Percentiles rank a stretch among this genome's conserved stretches.
These are phyloP conservation scores for Esox lucius DNA, from an alignment of 2,797 vertebrate genomes.

Conservation along the genomic window DNA sequence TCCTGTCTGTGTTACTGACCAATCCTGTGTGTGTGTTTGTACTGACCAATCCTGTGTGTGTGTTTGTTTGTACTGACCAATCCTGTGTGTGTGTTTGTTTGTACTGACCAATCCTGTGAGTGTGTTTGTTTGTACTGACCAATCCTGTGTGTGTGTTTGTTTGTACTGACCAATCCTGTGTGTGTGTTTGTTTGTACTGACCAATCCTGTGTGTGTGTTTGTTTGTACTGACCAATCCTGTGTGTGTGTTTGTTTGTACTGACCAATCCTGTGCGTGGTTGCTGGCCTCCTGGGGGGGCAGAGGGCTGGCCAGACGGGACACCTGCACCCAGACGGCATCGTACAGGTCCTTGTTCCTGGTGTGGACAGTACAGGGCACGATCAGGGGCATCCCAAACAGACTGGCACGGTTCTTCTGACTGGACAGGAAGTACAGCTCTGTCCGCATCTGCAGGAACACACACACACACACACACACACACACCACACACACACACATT, in stretches of 20 bases:
- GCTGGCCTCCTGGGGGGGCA: constrained; percentile 97
- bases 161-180: constrained; percentile 6
- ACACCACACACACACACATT: not conserved
- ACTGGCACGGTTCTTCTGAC: constrained; percentile 97
- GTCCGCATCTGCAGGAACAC: constrained; percentile 84
- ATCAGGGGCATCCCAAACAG: constrained; percentile 98
- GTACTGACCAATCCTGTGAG: not conserved
- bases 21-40: constrained; percentile 46
- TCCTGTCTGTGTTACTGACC: not conserved
- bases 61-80: constrained; percentile 77
- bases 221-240: not conserved
- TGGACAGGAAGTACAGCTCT: constrained; percentile 95
- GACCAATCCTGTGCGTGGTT: constrained; percentile 99
- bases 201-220: constrained; percentile 82
- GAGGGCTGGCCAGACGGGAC: constrained; percentile 93
- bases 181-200: constrained; percentile 91
- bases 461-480: not conserved
- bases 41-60: constrained; percentile 94
- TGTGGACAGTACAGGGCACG: constrained; percentile 95
- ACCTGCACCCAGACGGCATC: constrained; percentile 98
- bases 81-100: constrained; percentile 77
- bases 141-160: constrained; percentile 86
- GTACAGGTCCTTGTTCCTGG: constrained; percentile 91
- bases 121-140: constrained; percentile 77
- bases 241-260: constrained; percentile 45